Evolutionary conservation across 2,888 invertebrate species (phyloP).

Genomic region (Philereme transversata): DNA sequence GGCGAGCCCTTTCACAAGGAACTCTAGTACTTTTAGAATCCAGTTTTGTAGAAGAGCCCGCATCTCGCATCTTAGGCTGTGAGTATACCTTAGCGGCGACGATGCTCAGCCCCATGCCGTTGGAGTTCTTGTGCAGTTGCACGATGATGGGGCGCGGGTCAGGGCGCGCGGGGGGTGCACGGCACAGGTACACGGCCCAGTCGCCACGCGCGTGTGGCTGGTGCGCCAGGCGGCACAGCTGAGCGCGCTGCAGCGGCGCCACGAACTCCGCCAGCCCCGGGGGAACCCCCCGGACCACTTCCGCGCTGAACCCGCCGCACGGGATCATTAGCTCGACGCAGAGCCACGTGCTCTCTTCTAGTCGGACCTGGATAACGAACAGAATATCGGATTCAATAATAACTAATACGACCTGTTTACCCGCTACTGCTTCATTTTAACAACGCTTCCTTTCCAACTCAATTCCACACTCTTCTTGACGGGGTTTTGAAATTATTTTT

Average conservation of each 20-base stretch:
- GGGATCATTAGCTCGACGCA: slow-evolving; percentile 96
- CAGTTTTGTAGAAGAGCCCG: too few species aligned
- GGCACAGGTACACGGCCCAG: slow-evolving; percentile 97
- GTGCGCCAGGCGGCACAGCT: slow-evolving; percentile 94
- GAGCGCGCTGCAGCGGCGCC: slow-evolving; percentile 91
- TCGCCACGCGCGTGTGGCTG: slow-evolving; percentile 95
- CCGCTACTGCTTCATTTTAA: too few species aligned
- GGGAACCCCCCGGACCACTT: slow-evolving; percentile 97
- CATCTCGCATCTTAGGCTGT: too few species aligned
- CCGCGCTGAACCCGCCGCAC: slow-evolving; percentile 98
- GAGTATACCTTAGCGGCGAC: slow-evolving; percentile 95
- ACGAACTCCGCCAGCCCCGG: slow-evolving; percentile 95
- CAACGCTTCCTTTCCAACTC: too few species aligned
- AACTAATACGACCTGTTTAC: too few species aligned
- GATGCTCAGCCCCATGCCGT: slow-evolving; percentile 99
- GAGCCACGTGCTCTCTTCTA: slow-evolving; percentile 96
- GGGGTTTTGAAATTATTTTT: too few species aligned
- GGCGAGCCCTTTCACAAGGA: too few species aligned
- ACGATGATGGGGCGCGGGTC: slow-evolving; percentile 87
- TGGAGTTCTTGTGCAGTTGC: slow-evolving; percentile 95
- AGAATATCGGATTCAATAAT: too few species aligned
- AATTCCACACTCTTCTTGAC: too few species aligned
- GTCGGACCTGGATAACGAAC: slow-evolving; percentile 77
- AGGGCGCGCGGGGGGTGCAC: slow-evolving; percentile 87
- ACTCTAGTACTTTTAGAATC: too few species aligned